Conservation (phyloP, 37 sponge, comb jelly and placozoan species). For the Aplysina aerophoba region DNA sequence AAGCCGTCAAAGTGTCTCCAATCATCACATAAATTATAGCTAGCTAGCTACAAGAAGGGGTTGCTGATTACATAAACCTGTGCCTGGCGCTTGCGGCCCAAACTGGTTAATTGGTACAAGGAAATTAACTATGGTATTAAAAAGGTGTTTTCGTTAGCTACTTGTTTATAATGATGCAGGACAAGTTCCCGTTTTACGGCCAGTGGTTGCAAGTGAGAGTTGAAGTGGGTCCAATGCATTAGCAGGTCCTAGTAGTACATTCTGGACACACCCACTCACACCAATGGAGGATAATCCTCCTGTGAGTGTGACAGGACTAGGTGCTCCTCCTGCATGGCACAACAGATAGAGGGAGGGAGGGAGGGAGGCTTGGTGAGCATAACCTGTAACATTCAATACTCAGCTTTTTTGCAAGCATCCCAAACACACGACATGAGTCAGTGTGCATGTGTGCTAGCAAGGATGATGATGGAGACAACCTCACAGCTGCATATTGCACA, state of each 20-base stretch:
- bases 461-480: too few species aligned
- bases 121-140: neutral
- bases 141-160: neutral
- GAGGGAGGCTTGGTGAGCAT: too few species aligned
- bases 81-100: neutral
- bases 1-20: too few species aligned
- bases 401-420: too few species aligned
- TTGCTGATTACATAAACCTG: too few species aligned
- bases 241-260: slow-evolving; percentile 16
- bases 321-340: slow-evolving; percentile 26
- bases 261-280: slow-evolving; percentile 36
- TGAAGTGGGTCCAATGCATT: neutral
- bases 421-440: too few species aligned
- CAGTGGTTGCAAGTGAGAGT: slow-evolving; percentile 13
- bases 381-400: too few species aligned
- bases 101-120: neutral
- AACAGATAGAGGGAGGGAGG: too few species aligned
- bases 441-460: too few species aligned
- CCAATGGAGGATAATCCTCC: neutral
- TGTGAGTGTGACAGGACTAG: neutral
- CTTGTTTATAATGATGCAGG: neutral
- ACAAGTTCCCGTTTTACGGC: slow-evolving; percentile 11
- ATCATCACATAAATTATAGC: too few species aligned
- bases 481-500: too few species aligned
- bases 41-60: too few species aligned